A percentile compares a stretch with the other conserved stretches of the same genome.
These are phyloP conservation scores for Galagoides demidoff DNA, from an alignment of 2,797 vertebrate species.

Conservation along the genomic window DNA sequence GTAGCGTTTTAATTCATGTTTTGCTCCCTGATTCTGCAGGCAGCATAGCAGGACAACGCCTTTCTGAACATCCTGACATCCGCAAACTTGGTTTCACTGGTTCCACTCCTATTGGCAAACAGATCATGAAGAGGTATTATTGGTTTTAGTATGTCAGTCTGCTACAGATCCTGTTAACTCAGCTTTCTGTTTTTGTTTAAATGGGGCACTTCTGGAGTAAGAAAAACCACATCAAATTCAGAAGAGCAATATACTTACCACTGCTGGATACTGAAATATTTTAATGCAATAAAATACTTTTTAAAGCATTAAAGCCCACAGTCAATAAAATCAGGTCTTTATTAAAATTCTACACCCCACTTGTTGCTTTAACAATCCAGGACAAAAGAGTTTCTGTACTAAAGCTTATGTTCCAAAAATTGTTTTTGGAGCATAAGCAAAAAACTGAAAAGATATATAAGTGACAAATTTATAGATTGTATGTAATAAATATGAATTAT, in stretches of 20 bases:
- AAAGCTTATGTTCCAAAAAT: background rate
- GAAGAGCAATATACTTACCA: background rate
- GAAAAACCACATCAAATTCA: background rate
- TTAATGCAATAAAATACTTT: background rate
- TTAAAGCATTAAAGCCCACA: background rate
- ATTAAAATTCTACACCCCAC: background rate
- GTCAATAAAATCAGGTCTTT: background rate
- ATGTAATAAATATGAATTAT: slow-evolving; percentile 6
- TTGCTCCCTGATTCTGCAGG: slow-evolving; percentile 84
- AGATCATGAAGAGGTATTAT: slow-evolving; percentile 98
- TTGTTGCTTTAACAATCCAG: background rate
- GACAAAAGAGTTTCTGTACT: background rate
- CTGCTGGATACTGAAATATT: background rate
- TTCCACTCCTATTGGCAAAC: slow-evolving; percentile 95
- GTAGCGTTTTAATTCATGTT: background rate
- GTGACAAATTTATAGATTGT: background rate
- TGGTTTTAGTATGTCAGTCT: background rate
- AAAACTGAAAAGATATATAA: background rate
- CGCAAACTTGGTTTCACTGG: slow-evolving; percentile 98
- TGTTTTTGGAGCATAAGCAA: background rate
- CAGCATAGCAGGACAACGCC: slow-evolving; percentile 93
- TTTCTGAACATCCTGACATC: slow-evolving; percentile 96
- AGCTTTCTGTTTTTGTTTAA: background rate
- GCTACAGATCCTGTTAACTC: background rate
- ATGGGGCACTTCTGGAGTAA: background rate